phyloP scores from a whole-genome alignment of 2,888 invertebrate genomes.

The Caenorhabditis drosophilae region DNA sequence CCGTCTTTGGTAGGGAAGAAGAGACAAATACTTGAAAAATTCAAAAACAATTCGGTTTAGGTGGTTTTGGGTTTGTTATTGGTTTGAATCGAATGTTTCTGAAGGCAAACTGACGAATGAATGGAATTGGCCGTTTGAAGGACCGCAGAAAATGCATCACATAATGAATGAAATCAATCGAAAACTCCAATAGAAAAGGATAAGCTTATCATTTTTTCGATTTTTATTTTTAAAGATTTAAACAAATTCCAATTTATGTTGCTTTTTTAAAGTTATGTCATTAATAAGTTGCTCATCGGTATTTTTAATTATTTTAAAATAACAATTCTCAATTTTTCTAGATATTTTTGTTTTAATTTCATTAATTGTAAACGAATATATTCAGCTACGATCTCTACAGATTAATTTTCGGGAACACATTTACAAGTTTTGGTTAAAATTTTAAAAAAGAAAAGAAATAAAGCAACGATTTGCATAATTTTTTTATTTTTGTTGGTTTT shows the following conservation, averaged over 20 bases:
- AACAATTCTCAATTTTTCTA: too few species aligned
- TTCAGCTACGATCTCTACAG: conserved; percentile 3
- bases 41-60: conserved; percentile 23
- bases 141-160: conserved; percentile 40
- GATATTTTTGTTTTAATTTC: too few species aligned
- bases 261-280: too few species aligned
- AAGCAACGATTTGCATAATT: too few species aligned
- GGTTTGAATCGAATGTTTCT: conserved; percentile 65
- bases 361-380: too few species aligned
- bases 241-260: too few species aligned
- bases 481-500: too few species aligned
- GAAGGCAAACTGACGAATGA: conserved; percentile 59
- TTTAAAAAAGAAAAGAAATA: neutral
- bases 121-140: conserved; percentile 61
- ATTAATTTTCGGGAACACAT: neutral
- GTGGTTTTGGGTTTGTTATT: conserved; percentile 68
- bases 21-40: neutral
- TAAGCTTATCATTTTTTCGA: neutral
- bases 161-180: conserved; percentile 45
- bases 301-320: too few species aligned
- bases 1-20: conserved; percentile 54
- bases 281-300: too few species aligned
- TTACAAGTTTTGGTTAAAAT: neutral
- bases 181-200: conserved; percentile 30
- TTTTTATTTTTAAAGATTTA: too few species aligned